Base-by-base conservation (phyloP, 2,113 vertebrate species). In the Erinaceus europaeus region DNA sequence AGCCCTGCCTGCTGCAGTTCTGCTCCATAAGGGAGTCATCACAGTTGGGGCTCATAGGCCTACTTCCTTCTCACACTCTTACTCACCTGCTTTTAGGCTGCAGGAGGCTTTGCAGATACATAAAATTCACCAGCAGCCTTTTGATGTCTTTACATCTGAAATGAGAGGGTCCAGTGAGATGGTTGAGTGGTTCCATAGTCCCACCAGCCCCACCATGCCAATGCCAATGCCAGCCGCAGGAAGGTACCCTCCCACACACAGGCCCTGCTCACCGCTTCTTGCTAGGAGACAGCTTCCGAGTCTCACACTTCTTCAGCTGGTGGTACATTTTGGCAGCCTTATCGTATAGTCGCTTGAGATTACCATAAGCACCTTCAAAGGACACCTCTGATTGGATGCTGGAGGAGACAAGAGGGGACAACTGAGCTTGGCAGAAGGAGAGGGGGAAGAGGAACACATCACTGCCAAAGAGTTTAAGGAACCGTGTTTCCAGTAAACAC, bases 321-420 rank as follows among this genome's bases (percentile, higher is more conserved):
- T 98, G 98, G 94, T 99, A 98, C 98, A 99, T 99, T 94, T 98
- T 99, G 91, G 98, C 98, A 27, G 99, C 98, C 96, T 99, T 99
- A 95, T 99, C 98, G 27, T 98, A 99, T 0, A 99, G 97, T 40
- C 99, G 97, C 96, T 99, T 99, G 95, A 99, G 97, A 96, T 99
- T 99, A 55, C 99, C 99, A 0, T 97, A 98, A 59, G 99, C 98
- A 0, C 99, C 99, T 64, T 99, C 99, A 0, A 99, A 99, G 67
- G 98, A 99, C 83, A 98, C 97, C 84, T 99, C 99, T 6, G 99
- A 99, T 96, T 99, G 99, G 96, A 99, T 99, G 72, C 99, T 99
- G 81, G n/a, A 76, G 75, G 77, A 82, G 50, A 86, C 9, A 77
- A 53, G 46, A 53, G 29, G 61, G 11, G 86, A 17, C 52, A 46